Conservation (phyloP, 2,113 vertebrate species). For the Nymphicus hollandicus region DNA sequence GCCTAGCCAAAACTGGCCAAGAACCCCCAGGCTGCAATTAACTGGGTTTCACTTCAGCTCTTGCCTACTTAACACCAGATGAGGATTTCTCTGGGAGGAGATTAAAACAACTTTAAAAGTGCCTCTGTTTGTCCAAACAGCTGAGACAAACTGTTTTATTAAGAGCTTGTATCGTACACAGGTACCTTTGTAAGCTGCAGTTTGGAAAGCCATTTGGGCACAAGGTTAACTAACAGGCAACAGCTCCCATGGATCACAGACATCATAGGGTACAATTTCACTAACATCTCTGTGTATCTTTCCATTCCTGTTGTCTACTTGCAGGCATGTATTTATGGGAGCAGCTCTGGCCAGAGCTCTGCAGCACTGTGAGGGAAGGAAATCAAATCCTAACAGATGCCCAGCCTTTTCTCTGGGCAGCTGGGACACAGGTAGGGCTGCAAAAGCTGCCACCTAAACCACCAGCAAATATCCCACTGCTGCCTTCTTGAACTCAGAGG, state of each 20-base stretch:
- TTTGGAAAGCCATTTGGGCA: background rate
- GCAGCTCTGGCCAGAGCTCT: background rate
- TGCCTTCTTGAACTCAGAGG: background rate
- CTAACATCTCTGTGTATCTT: background rate
- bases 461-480: background rate
- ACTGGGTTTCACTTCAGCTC: background rate
- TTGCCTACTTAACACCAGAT: background rate
- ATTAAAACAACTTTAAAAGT: background rate
- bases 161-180: background rate
- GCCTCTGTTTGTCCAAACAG: background rate
- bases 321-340: background rate
- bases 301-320: background rate
- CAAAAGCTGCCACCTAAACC: background rate
- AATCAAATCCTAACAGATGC: background rate
- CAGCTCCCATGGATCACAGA: background rate
- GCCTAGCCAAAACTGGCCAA: background rate
- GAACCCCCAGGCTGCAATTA: background rate
- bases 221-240: background rate
- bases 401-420: background rate
- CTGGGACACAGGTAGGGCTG: rapidly evolving
- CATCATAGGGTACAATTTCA: background rate
- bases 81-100: background rate
- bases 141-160: background rate
- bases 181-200: background rate
- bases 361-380: background rate